A percentile compares a stretch with the other conserved stretches of the same genome.
Conservation (phyloP, 2,113 vertebrate species). For the Ranitomeya variabilis region DNA sequence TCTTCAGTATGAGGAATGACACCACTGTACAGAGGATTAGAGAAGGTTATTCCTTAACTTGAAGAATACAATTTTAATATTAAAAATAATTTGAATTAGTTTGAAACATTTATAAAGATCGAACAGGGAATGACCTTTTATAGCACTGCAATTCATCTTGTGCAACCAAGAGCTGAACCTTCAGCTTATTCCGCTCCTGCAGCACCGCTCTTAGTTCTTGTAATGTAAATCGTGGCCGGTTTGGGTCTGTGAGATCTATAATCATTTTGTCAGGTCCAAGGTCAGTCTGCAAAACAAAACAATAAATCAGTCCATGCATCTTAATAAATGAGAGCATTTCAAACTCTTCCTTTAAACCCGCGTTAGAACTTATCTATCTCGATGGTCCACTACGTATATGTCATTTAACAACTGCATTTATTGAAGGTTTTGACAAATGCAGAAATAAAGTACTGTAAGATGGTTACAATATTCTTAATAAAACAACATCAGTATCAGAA, state of each 20-base stretch:
- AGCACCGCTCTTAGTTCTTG: conserved; percentile 93
- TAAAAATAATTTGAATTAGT: not conserved
- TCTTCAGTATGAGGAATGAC: conserved; percentile 75
- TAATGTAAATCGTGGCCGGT: conserved; percentile 92
- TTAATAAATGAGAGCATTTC: not conserved
- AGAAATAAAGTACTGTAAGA: no score
- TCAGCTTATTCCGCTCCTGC: conserved; percentile 93
- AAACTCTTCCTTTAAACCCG: no score
- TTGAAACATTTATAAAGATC: not conserved
- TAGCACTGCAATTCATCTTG: conserved; percentile 93
- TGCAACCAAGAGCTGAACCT: conserved; percentile 86
- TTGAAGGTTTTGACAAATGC: no score
- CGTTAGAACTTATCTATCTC: no score
- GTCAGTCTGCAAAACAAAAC: conserved; percentile 68
- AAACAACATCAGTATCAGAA: no score
- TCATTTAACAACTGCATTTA: no score
- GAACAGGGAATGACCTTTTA: conserved; percentile 77
- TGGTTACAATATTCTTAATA: no score
- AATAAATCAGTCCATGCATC: not conserved
- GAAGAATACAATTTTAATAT: not conserved
- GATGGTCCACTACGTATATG: no score
- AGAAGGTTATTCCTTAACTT: not conserved
- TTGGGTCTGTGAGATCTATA: conserved; percentile 88
- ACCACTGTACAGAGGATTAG: conserved; percentile 71
- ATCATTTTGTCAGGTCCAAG: conserved; percentile 84